phyloP scores from a whole-genome alignment of 2,113 vertebrate genomes.

The Tenrec ecaudatus region DNA sequence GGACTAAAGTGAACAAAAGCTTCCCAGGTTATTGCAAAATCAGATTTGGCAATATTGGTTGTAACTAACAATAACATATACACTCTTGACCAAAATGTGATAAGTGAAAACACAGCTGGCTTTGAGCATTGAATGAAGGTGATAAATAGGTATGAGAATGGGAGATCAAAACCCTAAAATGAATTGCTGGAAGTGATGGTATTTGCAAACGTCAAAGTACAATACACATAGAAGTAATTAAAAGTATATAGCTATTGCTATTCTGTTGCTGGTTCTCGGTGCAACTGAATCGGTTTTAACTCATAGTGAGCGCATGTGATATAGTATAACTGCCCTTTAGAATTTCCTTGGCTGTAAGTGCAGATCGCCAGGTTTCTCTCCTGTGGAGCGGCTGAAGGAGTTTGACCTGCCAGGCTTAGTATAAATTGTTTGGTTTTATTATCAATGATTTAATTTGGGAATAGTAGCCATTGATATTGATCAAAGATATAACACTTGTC shows the following conservation, averaged over 20 bases:
- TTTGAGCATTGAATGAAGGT: not conserved
- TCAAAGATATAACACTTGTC: not conserved
- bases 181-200: not conserved
- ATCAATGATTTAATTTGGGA: constrained; percentile 9
- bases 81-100: constrained; percentile 9
- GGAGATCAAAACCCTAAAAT: not conserved
- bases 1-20: constrained; percentile 8
- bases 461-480: not conserved
- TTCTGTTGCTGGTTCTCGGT: not conserved
- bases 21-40: not conserved
- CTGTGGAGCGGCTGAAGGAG: not conserved
- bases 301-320: not conserved
- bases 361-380: not conserved
- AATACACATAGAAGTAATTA: not conserved
- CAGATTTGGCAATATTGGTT: not conserved
- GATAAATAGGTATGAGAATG: not conserved
- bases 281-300: not conserved
- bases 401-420: not conserved
- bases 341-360: not conserved
- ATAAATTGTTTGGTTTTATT: not conserved
- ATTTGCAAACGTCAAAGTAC: constrained; percentile 3
- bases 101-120: constrained; percentile 31
- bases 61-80: constrained; percentile 20
- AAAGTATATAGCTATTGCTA: not conserved
- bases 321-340: not conserved